phyloP scores from a whole-genome alignment of 2,797 vertebrate species.

The Sebastes itinus region DNA sequence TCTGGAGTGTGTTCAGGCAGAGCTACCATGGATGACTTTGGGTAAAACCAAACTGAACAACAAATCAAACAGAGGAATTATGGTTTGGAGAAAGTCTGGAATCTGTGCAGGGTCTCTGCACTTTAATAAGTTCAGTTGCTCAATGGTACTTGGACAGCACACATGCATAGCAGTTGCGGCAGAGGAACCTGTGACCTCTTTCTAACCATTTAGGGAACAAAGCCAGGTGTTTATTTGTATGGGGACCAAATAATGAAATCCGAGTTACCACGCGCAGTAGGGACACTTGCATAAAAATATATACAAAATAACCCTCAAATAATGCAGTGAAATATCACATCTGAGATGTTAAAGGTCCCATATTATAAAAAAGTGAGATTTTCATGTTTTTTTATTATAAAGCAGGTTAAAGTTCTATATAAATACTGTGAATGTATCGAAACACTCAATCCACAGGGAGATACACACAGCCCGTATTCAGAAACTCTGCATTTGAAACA shows the following conservation, averaged over 20 bases:
- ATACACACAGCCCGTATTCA: no score
- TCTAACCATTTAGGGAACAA: not conserved
- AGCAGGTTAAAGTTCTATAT: no score
- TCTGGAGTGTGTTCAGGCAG: conserved; percentile 8
- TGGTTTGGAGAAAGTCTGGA: conserved; percentile 22
- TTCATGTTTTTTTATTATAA: no score
- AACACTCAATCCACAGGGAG: no score
- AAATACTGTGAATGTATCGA: no score
- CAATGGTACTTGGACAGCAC: conserved; percentile 6
- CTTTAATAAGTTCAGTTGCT: not conserved
- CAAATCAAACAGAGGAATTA: conserved; percentile 31
- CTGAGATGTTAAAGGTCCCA: not conserved
- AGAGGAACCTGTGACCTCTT: not conserved
- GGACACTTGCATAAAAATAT: not conserved
- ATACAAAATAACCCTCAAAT: not conserved
- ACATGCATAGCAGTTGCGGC: not conserved
- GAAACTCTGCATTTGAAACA: accelerated
- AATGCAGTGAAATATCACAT: not conserved
- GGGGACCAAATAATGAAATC: not conserved
- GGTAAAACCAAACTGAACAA: conserved; percentile 26
- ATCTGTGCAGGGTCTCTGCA: conserved; percentile 5
- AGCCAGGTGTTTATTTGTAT: conserved; percentile 1
- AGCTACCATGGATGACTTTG: not conserved
- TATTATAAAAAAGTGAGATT: no score
- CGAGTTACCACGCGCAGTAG: not conserved